A percentile compares a stretch with the other conserved stretches of the same genome.
Conservation (phyloP, 2,888 invertebrate species). For the Chesias legatella region DNA sequence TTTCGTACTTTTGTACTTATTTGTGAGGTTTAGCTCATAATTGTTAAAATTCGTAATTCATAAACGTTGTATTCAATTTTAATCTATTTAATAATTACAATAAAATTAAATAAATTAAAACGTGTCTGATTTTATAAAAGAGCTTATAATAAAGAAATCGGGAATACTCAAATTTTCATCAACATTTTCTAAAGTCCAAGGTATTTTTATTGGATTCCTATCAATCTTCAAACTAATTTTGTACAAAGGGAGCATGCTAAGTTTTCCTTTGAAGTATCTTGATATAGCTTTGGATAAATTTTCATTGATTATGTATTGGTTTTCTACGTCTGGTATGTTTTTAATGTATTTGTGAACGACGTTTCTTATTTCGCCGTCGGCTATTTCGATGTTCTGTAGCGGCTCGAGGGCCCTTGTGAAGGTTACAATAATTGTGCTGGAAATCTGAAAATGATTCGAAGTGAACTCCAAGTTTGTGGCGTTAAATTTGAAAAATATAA, state of each 20-base stretch:
- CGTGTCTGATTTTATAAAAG: neutral
- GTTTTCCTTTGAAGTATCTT: slow-evolving; percentile 50
- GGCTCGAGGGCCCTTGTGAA: slow-evolving; percentile 35
- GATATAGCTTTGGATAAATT: slow-evolving; percentile 52
- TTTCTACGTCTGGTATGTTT: slow-evolving; percentile 51
- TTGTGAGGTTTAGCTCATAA: no score
- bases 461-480: no score
- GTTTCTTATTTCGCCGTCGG: slow-evolving; percentile 40
- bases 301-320: slow-evolving; percentile 55
- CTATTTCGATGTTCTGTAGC: slow-evolving; percentile 21
- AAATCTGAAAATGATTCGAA: slow-evolving; percentile 30
- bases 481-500: no score
- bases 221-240: slow-evolving; percentile 60
- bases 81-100: no score
- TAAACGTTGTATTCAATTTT: no score
- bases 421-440: slow-evolving; percentile 23
- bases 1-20: no score
- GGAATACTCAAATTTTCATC: neutral
- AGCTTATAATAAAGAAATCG: slow-evolving; percentile 8
- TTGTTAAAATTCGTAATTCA: no score
- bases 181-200: slow-evolving; percentile 47
- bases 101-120: neutral
- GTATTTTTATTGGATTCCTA: slow-evolving; percentile 60
- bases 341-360: slow-evolving; percentile 47
- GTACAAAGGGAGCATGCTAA: slow-evolving; percentile 59